Percentiles rank a stretch among this genome's conserved stretches.
Conservation (phyloP, 2,113 vertebrate genomes). For the Globicephala melas region DNA sequence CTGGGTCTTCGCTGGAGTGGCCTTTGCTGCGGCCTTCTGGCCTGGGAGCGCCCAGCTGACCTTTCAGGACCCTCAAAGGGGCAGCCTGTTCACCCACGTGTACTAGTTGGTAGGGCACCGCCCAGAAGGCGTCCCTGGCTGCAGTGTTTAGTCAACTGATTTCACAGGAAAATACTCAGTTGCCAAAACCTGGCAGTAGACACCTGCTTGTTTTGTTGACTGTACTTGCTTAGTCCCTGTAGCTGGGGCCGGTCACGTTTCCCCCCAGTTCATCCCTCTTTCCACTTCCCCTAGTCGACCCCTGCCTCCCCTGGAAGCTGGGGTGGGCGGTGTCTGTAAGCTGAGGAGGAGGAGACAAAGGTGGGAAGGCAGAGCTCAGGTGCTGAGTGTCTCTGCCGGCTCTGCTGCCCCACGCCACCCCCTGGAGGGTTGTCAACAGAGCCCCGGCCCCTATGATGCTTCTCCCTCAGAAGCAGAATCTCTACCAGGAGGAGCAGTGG, state of each 20-base stretch:
- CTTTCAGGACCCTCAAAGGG: not conserved
- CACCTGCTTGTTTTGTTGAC: not conserved
- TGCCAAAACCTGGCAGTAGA: not conserved
- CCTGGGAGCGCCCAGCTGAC: not conserved
- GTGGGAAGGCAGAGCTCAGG: not conserved
- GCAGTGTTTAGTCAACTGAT: not conserved
- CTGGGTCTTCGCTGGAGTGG: not conserved
- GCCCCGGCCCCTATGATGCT: too few relatives aligned
- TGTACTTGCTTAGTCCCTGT: not conserved
- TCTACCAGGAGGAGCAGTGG: not conserved
- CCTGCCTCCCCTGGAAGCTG: not conserved
- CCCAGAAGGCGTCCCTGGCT: not conserved
- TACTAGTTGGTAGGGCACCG: accelerated
- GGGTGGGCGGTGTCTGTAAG: not conserved
- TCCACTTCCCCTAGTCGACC: too few relatives aligned
- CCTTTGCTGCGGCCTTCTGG: not conserved
- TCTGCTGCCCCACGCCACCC: not conserved
- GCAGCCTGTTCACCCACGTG: not conserved
- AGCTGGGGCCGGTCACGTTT: not conserved
- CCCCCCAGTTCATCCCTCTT: not conserved
- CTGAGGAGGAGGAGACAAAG: not conserved
- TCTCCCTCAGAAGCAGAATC: not conserved
- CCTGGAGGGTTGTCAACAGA: not conserved
- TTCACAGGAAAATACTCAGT: not conserved
- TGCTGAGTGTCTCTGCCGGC: not conserved